Base-by-base conservation (phyloP, 2,797 vertebrate species). In the Tauraco hartlaubi region DNA sequence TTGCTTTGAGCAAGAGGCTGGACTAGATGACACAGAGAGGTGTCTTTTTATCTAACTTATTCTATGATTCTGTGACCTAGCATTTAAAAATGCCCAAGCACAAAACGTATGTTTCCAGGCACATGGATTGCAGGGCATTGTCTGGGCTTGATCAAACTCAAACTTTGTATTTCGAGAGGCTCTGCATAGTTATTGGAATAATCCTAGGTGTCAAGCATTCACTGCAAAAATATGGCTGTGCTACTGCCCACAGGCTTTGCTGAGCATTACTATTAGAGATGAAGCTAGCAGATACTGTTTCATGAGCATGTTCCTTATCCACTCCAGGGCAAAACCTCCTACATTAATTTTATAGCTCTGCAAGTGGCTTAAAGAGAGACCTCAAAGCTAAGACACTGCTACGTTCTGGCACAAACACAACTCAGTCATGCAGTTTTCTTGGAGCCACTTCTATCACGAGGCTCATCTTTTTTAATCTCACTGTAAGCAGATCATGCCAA, bases 381-480 rank as follows among this genome's bases (percentile, higher is more conserved):
- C 68, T 61, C 7, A 33, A 79, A 82, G 82, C 91, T 64, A n/a
- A 90, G 62, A 37, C 29, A 25, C 15, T 56, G 75, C 61, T 39
- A 3, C 13, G 15, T 48, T 75, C 62, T 95, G 92, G 90, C 88
- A 95, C 82, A 95, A 88, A 84, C 76, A 68, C 37, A 55, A 58
- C 73, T 68, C 78, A 62, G 68, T 90, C 93, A 90, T 3, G 58
- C 93, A 72, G 46, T 55, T 68, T 84, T 94, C 69, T 66, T 86
- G 76, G 79, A 95, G 66, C 85, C 22, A 31, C 73, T 84, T 75
- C 76, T 78, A 35, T 90, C 85, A 81, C 3, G 7, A 90, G 73
- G 51, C 51, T 95, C 77, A 85, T 90, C 90, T 84, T 72, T 61
- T 58, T 58, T 75, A 56, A 94, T 78, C 85, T 94, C 79, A 51